phyloP scores from a whole-genome alignment of 2,113 vertebrate species.

The Cavia porcellus region DNA sequence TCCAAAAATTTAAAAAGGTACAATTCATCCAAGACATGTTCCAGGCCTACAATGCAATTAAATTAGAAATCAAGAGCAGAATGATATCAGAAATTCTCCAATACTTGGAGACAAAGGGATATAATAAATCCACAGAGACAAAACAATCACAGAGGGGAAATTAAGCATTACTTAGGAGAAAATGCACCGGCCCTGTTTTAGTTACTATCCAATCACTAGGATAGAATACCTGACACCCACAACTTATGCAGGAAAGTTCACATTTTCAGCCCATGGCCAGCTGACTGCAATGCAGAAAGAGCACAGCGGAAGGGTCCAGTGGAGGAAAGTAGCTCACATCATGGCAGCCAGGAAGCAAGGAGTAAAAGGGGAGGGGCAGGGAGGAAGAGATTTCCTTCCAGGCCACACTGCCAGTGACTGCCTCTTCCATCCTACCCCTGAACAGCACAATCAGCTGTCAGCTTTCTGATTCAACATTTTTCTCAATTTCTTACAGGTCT shows the following conservation, averaged over 20 bases:
- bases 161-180: neutral
- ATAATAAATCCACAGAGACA: neutral
- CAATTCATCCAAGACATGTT: neutral
- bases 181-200: neutral
- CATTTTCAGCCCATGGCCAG: neutral
- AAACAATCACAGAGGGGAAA: neutral
- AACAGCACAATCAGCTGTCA: neutral
- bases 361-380: neutral
- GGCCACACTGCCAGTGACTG: neutral
- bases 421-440: neutral
- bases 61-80: neutral
- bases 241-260: neutral
- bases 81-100: neutral
- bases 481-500: slow-evolving; percentile 36
- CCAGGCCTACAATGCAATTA: neutral
- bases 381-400: neutral
- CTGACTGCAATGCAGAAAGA: neutral
- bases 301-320: neutral
- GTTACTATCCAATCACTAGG: neutral
- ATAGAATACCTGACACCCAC: neutral
- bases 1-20: neutral
- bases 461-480: neutral
- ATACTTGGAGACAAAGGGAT: neutral
- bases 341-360: neutral
- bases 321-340: neutral